These are phyloP conservation scores for Pseudomyrmex dendroicus DNA, from an alignment of 1,140 invertebrate species.

Conservation along the genomic window DNA sequence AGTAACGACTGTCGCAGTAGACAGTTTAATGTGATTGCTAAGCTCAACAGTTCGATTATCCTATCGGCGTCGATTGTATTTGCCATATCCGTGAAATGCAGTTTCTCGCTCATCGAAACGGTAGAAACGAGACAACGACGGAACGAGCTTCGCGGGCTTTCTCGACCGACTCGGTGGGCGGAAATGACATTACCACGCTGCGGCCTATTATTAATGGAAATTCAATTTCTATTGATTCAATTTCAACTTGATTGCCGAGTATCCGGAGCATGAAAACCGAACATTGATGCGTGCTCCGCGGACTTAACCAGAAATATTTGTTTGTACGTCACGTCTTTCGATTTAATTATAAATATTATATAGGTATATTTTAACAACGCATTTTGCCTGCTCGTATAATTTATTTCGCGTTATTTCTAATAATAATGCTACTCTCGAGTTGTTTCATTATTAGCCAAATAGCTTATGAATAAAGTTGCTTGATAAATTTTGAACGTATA, in stretches of 20 bases:
- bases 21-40: slow-evolving; percentile 62
- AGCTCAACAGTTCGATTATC: slow-evolving; percentile 64
- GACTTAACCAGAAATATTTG: slow-evolving; percentile 35
- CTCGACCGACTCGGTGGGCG: slow-evolving; percentile 1
- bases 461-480: too few species aligned
- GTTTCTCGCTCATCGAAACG: slow-evolving; percentile 7
- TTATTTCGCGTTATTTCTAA: background rate
- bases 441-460: too few species aligned
- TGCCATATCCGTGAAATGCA: slow-evolving; percentile 47
- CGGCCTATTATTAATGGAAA: slow-evolving; percentile 71
- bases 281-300: slow-evolving; percentile 5
- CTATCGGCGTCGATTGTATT: slow-evolving; percentile 48
- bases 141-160: background rate
- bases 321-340: background rate
- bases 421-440: background rate
- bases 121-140: slow-evolving; percentile 2
- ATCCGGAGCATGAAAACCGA: slow-evolving; percentile 51
- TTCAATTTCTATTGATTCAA: slow-evolving; percentile 72
- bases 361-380: slow-evolving; percentile 36
- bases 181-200: slow-evolving; percentile 65
- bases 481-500: too few species aligned
- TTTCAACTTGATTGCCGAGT: slow-evolving; percentile 69
- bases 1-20: slow-evolving; percentile 61
- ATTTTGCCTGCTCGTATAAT: background rate
- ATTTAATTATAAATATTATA: slow-evolving; percentile 11